Base-by-base conservation (phyloP, 1,140 invertebrate species). In the Hesperophylax magnus region DNA sequence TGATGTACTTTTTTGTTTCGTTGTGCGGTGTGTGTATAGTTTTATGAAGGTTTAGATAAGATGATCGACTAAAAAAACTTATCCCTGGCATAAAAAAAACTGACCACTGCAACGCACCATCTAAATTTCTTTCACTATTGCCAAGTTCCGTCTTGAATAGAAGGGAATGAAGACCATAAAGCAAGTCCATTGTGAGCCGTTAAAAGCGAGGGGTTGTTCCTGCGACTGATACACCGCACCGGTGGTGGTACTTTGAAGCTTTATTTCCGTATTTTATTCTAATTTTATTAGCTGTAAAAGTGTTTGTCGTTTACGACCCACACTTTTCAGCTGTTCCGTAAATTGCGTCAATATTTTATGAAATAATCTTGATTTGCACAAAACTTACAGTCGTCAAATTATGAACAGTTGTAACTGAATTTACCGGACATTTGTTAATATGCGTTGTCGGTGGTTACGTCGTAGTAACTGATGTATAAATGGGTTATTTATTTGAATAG, bases 251-350 rank as follows among this genome's bases (percentile, higher is more conserved):
- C 39, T 72, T 53, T n/a, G 39, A 24, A 72, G 20, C 31, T 76
- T 76, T 76, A 76, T 76, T 58, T 76, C 56, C 72, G 61, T 76
- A 76, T 76, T 27, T 76, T 76, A 76, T 76, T 76, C 52, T 58
- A 76, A 76, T 58, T 76, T 76, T 76, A 76, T 60, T 58, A 60
- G 54, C 72, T 76, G 72, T 60, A 76, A 76, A 76, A 76, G 72
- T 31, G 72, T 58, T 60, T 76, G 22, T 34, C 24, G 18, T 76
- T 76, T 60, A 76, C 31, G 72, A 76, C 72, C 20, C 20, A 61
- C 39, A n/a, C 72, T 58, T 76, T 76, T 76, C 72, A 60, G 39
- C 52, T 60, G 27, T 5, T 18, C 60, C 72, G 27, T 76, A 61
- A 76, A 76, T 58, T 60, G 56, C 56, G 31, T 76, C 54, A 76